Evolutionary conservation across 2,113 vertebrate genomes (phyloP), one percentile per base, ranked within the genome.

Genomic region (Lycaon pictus): DNA sequence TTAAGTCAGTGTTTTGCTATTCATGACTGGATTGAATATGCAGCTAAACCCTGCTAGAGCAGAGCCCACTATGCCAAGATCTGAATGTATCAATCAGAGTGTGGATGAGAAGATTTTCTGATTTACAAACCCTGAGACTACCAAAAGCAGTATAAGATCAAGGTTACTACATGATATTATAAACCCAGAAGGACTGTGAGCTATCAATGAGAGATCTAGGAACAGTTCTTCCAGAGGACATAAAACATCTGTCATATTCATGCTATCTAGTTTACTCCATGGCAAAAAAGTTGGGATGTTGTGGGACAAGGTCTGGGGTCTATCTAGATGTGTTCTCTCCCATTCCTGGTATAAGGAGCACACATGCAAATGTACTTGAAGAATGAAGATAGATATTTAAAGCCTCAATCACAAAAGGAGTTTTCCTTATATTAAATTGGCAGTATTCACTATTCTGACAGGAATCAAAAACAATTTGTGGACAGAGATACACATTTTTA

Each of bases 351-450:
- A 0, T 77, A 19, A 51, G 3, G 2, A 96, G 8, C 19, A 20
- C 23, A 32, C 0, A 5, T 32, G 32, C 11, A 51, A 56, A 94
- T n/a, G 5, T 11, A 77, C 55, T 17, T 72, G 37, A 56, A 53
- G 29, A 86, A 62, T 11, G 1, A 10, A 2, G 48, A 7, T 15
- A 65, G 11, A 43, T 3, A 65, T 11, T 35, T 27, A 20, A 63
- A 62, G 6, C 11, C 16, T n/a, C 35, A 43, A 7, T 85, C 43
- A 90, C 11, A 37, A 55, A 79, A 37, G 67, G 4, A 51, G 11
- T 37, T 56, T 90, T 97, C 60, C 11, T 91, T 88, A 20, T 12
- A 58, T n/a, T 65, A 67, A 88, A 71, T 71, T 88, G 51, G 2
- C 43, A 77, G 11, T 27, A 62, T 37, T 82, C 37, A 67, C 23